Conservation (phyloP, 2,797 vertebrate species). For the Cygnus olor region DNA sequence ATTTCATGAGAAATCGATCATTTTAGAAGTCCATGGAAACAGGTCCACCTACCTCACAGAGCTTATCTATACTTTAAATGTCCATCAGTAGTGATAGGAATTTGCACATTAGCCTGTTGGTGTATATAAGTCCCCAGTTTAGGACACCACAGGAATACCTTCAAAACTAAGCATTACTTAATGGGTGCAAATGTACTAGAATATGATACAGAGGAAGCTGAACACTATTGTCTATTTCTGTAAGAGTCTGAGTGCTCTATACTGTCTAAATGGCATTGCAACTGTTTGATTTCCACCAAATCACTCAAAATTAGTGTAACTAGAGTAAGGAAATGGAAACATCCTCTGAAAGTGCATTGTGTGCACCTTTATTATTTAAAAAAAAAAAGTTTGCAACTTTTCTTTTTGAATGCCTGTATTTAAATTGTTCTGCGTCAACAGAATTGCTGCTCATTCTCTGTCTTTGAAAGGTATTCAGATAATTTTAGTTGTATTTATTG, state of each 20-base stretch:
- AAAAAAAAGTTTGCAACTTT: background rate
- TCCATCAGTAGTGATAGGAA: background rate
- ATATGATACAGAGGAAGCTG: background rate
- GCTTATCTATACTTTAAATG: background rate
- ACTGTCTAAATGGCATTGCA: background rate
- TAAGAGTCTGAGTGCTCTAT: background rate
- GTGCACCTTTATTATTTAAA: background rate
- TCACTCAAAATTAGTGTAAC: slow-evolving; percentile 8
- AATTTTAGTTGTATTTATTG: slow-evolving; percentile 39
- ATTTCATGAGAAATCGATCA: background rate
- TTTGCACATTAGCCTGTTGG: background rate
- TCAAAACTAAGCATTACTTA: background rate
- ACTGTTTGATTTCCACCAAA: background rate
- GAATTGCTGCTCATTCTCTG: slow-evolving; percentile 27
- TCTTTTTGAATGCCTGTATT: slow-evolving; percentile 29
- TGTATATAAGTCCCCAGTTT: background rate
- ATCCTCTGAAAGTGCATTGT: background rate
- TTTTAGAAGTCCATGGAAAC: background rate
- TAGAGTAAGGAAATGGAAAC: background rate
- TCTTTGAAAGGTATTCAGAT: slow-evolving; percentile 26
- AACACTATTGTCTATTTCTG: background rate
- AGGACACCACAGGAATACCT: background rate
- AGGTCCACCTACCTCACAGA: background rate
- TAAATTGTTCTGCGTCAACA: background rate
- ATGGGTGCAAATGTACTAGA: background rate